Conservation (phyloP, 1,140 invertebrate genomes). For the Drosophila tropicalis region DNA sequence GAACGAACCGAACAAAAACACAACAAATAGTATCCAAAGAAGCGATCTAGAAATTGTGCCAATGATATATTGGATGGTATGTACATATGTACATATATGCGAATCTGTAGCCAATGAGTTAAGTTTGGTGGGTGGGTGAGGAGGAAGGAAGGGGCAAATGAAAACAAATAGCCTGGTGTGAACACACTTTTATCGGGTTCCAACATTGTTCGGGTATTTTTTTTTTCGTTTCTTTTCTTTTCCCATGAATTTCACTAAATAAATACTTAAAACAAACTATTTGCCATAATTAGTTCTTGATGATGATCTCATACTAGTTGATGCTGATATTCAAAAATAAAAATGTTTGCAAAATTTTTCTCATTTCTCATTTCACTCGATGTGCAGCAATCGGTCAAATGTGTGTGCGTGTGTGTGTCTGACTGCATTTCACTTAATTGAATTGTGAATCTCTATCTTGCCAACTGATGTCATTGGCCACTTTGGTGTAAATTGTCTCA, state of each 20-base stretch:
- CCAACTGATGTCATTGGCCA: slow-evolving; percentile 53
- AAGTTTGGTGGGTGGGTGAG: too few species aligned
- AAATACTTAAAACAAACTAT: slow-evolving; percentile 4
- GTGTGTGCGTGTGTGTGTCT: not conserved
- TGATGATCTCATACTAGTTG: not conserved
- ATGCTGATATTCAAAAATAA: not conserved
- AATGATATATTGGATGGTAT: slow-evolving; percentile 23
- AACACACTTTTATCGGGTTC: not conserved
- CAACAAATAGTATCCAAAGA: slow-evolving; percentile 19
- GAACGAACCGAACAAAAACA: not conserved
- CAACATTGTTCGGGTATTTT: not conserved
- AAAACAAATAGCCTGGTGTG: slow-evolving; percentile 7
- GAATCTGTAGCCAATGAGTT: not conserved
- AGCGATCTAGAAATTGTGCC: slow-evolving; percentile 32
- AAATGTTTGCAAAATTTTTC: not conserved
- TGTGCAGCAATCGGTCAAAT: slow-evolving; percentile 4
- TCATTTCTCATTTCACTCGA: not conserved
- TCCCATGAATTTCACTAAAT: not conserved
- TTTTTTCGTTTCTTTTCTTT: not conserved
- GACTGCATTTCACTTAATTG: slow-evolving; percentile 12
- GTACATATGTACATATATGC: not conserved
- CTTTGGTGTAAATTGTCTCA: slow-evolving; percentile 34
- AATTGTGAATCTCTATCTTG: slow-evolving; percentile 4
- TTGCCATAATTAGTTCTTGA: slow-evolving; percentile 8
- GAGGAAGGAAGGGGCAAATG: not conserved